These are phyloP conservation scores for Pyralis farinalis DNA, from an alignment of 2,888 invertebrate species.

Conservation along the genomic window DNA sequence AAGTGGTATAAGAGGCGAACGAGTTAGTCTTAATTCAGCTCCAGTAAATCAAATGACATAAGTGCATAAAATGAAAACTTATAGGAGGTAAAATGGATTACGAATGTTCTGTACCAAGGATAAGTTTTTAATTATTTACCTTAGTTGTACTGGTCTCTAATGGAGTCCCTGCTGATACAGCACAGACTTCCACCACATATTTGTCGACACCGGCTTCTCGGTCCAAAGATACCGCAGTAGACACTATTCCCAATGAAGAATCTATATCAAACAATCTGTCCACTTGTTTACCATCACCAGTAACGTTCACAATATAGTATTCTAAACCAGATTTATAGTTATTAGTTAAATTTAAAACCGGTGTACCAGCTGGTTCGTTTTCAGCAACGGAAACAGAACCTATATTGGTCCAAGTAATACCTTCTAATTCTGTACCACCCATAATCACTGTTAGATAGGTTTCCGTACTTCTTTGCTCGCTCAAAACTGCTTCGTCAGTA, in stretches of 20 bases:
- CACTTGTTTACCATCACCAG: constrained; percentile 87
- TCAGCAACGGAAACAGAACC: constrained; percentile 92
- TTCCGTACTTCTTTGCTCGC: constrained; percentile 92
- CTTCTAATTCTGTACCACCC: constrained; percentile 80
- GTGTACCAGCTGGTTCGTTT: constrained; percentile 93
- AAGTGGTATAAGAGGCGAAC: too few species aligned
- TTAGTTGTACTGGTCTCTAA: constrained; percentile 90
- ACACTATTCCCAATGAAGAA: constrained; percentile 91
- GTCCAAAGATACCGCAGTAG: constrained; percentile 91
- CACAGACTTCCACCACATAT: constrained; percentile 93
- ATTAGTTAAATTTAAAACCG: constrained; percentile 90
- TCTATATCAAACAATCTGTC: constrained; percentile 96
- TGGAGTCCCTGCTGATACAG: constrained; percentile 86
- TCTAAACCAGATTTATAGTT: constrained; percentile 86
- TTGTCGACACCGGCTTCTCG: constrained; percentile 90
- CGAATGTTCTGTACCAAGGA: too few species aligned
- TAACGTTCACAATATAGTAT: constrained; percentile 95
- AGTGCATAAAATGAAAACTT: too few species aligned
- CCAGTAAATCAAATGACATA: too few species aligned
- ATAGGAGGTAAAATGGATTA: too few species aligned
- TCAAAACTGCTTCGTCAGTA: constrained; percentile 95
- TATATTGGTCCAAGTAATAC: constrained; percentile 83
- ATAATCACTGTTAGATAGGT: constrained; percentile 92
- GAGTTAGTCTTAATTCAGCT: too few species aligned
- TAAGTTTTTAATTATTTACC: too few species aligned